Evolutionary conservation across 2,113 vertebrate species (phyloP), one percentile per base, ranked within the genome.

Genomic region (Martes martes): DNA sequence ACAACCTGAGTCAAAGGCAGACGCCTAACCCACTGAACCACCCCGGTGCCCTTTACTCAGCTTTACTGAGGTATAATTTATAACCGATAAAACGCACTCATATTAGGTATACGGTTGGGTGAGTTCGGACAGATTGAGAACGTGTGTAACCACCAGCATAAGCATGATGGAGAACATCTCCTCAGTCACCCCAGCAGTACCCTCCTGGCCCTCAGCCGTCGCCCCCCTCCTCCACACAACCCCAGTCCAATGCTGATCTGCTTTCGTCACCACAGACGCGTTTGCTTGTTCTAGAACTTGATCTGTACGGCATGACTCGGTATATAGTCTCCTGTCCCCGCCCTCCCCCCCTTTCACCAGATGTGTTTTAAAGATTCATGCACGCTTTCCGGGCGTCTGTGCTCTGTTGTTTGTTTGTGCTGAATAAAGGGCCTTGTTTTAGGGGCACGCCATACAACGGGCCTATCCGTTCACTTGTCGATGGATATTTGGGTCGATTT

Each of bases 371-470:
- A 71, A 88, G 83, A 61, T 71, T 31, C 36, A 71, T 23, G n/a
- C 52, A 79, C 1, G 0, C 19, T 93, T 39, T n/a, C 28, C 16
- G 39, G 6, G 21, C 11, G 6, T 31, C 61, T 4, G 15, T 6
- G 18, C 16, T 59, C 31, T 36, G 3, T 19, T 59, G 42, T 15
- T 39, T 59, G 19, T 39, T 10, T 11, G 63, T n/a, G 50, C 11
- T 14, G 26, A 47, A 31, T 24, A 21, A 52, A 52, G 50, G 4
- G 26, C 26, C 9, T 81, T 61, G 21, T 21, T 0, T 23, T 11
- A 16, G 18, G 31, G 7, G 2, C 14, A 76, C 4, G 15, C 0
- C 88, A 6, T n/a, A 50, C 15, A 23, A 18, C 0, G 18, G 50
- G 7, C 11, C 36, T 14, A 9, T 50, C 47, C 23, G 11, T 69